Conservation (phyloP, 2,797 vertebrate species). For the Antrozous pallidus region DNA sequence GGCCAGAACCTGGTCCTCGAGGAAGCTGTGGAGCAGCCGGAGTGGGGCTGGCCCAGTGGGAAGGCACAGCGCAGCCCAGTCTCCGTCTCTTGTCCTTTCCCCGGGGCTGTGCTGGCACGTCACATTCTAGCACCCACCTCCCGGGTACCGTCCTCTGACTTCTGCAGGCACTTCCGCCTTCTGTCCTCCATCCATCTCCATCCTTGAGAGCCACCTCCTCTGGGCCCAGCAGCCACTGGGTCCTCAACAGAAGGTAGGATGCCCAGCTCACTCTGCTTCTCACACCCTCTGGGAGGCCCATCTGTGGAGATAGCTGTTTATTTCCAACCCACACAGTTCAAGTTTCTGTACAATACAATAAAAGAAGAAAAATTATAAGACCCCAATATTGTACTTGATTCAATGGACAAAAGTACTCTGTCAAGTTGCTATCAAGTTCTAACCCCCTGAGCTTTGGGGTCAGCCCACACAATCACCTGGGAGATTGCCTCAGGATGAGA, state of each 20-base stretch:
- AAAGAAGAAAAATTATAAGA: neutral
- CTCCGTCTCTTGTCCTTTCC: neutral
- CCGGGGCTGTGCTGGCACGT: neutral
- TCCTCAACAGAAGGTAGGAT: neutral
- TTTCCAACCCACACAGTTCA: neutral
- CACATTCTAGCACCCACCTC: neutral
- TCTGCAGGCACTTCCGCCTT: neutral
- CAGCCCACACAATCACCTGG: neutral
- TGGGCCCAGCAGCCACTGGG: neutral
- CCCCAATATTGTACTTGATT: neutral
- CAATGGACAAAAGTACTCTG: neutral
- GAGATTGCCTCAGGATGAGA: neutral
- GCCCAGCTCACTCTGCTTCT: neutral
- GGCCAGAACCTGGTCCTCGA: neutral
- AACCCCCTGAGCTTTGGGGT: neutral
- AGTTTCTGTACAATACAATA: neutral
- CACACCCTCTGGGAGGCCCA: neutral
- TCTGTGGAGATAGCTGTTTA: neutral
- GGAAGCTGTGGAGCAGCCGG: neutral
- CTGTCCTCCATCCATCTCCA: neutral
- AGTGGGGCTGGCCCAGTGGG: fast-evolving
- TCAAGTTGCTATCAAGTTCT: neutral
- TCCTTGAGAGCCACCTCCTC: neutral
- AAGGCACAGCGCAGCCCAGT: no score
- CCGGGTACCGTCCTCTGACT: neutral